Base-by-base conservation (phyloP, 2,113 vertebrate genomes). In the Phrynosoma blainvillii region DNA sequence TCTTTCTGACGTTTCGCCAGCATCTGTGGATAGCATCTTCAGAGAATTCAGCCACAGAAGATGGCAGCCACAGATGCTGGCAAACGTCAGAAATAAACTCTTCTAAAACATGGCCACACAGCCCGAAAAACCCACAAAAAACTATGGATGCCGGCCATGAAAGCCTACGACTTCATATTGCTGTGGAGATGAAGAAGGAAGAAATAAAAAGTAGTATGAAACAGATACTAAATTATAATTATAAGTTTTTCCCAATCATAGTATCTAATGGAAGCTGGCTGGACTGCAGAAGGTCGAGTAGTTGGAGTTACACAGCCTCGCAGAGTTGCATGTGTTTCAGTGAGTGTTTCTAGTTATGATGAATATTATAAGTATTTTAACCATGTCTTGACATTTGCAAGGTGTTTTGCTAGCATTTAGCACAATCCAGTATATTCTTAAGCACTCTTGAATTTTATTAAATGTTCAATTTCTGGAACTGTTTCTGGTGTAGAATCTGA, bases 241-340 rank as follows among this genome's bases (percentile, higher is more conserved):
- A 27, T 78, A 56, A 13, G 54, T 30, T 89, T 79, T 82, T 30
- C 52, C n/a, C 0, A 6, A 16, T 84, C 42, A 42, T 82, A 99
- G 99, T 99, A 99, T 96, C 96, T 99, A 70, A 97, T 98, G 93
- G 99, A 99, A 95, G 99, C 99, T 81, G 99, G 99, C 91, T 99
- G 99, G 99, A 98, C 98, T 2, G 97, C 98, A 0, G 99, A 99
- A 90, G 98, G 98, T 79, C 98, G 98, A 95, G 98, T 99, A 62
- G 98, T 99, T 6, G 99, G 98, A 30, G 97, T 99, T 93, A 99
- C 99, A 0, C 99, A 99, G 94, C 99, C 99, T 87, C 98, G 99
- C 0, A 97, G 98, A 5, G 98, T 99, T 81, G 99, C 99, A 84
- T 98, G 98, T 56, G 98, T 98, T 92, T 98, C 99, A 5, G 99